Evolutionary conservation across 1,140 invertebrate species (phyloP).

Genomic region (Acyrthosiphon pisum): DNA sequence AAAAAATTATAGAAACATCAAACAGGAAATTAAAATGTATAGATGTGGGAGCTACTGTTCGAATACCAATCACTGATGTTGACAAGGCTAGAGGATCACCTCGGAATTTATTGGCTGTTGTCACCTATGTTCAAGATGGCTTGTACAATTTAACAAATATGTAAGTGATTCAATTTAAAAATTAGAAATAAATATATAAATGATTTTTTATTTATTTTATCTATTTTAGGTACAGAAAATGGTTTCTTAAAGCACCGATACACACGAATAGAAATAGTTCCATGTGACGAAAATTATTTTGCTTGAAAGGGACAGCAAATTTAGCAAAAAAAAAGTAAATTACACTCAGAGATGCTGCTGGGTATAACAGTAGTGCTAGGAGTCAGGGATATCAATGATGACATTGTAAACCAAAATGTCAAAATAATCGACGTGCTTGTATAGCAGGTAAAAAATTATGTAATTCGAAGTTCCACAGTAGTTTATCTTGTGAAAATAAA

Average conservation of each 20-base stretch:
- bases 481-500: conserved; percentile 10
- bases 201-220: not conserved
- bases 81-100: not conserved
- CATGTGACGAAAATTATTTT: not conserved
- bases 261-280: not conserved
- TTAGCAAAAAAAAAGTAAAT: not conserved
- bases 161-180: not conserved
- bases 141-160: not conserved
- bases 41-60: not conserved
- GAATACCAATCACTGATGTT: not conserved
- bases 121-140: not conserved
- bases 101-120: not conserved
- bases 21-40: not conserved
- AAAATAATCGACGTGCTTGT: conserved; percentile 35
- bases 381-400: not conserved
- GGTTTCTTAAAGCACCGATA: not conserved
- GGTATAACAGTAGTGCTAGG: not conserved
- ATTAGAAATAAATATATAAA: not conserved
- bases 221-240: conserved; percentile 35
- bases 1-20: not conserved
- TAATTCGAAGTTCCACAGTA: not conserved
- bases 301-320: not conserved
- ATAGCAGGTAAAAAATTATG: not conserved
- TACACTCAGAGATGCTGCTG: not conserved
- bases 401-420: conserved; percentile 8